phyloP scores from a whole-genome alignment of 2,888 invertebrate genomes.

The Onchidella celtica region DNA sequence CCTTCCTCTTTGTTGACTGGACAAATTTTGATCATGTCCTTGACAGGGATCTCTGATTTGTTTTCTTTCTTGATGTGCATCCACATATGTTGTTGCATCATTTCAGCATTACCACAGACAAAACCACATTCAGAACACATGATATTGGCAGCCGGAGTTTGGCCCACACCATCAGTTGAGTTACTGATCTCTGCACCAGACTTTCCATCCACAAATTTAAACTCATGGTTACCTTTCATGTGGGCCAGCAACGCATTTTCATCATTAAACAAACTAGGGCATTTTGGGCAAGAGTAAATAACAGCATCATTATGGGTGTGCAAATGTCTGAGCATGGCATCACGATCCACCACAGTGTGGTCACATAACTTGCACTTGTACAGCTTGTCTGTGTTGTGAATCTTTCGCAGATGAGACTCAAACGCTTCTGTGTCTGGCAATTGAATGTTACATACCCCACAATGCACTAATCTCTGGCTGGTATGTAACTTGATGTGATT shows the following conservation, averaged over 20 bases:
- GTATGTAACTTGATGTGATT: slow-evolving; percentile 77
- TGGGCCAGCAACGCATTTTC: slow-evolving; percentile 34
- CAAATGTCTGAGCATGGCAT: slow-evolving; percentile 63
- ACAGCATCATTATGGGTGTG: slow-evolving; percentile 53
- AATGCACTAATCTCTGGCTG: slow-evolving; percentile 35
- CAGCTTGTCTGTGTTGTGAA: slow-evolving; percentile 67
- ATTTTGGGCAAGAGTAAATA: slow-evolving; percentile 53
- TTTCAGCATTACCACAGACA: slow-evolving; percentile 65
- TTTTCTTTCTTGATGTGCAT: slow-evolving; percentile 61
- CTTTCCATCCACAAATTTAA: slow-evolving; percentile 11
- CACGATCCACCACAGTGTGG: slow-evolving; percentile 65
- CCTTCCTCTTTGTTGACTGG: slow-evolving; percentile 6
- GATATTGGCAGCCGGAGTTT: slow-evolving; percentile 61
- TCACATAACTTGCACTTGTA: slow-evolving; percentile 75
- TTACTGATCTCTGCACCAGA: background rate
- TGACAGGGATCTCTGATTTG: background rate
- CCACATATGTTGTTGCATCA: slow-evolving; percentile 73
- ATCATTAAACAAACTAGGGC: slow-evolving; percentile 34
- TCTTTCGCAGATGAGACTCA: slow-evolving; percentile 65
- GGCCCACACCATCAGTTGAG: background rate
- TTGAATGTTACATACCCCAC: slow-evolving; percentile 46
- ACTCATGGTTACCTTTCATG: slow-evolving; percentile 37
- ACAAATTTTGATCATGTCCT: slow-evolving; percentile 17
- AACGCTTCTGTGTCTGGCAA: slow-evolving; percentile 38
- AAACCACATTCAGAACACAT: slow-evolving; percentile 78